Evolutionary conservation across 2,888 invertebrate genomes (phyloP).

Genomic region (Harpalus rufipes): DNA sequence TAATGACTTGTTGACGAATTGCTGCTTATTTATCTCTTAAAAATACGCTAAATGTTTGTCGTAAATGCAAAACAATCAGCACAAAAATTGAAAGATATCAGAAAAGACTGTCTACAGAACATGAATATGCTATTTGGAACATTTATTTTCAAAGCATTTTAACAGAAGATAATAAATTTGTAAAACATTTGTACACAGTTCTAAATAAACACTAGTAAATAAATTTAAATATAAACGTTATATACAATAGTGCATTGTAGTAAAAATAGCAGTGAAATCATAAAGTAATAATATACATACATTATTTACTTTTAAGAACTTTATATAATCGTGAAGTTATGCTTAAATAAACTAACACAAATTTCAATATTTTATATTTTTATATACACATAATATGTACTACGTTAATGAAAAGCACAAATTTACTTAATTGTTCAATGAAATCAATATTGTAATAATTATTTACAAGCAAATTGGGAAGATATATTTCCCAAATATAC

Average conservation of each 20-base stretch:
- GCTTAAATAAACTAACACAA: neutral
- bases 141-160: neutral
- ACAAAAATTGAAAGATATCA: neutral
- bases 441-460: too few relatives aligned
- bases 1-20: conserved; percentile 1
- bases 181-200: neutral
- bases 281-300: neutral
- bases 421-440: too few relatives aligned
- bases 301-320: neutral
- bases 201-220: neutral
- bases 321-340: neutral
- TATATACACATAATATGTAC: too few relatives aligned
- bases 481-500: too few relatives aligned
- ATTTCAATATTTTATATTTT: too few relatives aligned
- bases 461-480: too few relatives aligned
- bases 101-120: neutral
- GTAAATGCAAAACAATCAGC: neutral
- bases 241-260: neutral
- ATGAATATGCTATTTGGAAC: neutral
- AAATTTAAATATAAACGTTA: neutral
- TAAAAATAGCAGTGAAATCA: conserved; percentile 1
- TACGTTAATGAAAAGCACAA: too few relatives aligned
- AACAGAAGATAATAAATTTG: neutral
- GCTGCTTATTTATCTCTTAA: conserved; percentile 20
- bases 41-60: neutral